Conservation (phyloP, 2,888 invertebrate genomes). For the Fissipunctia ypsillon region DNA sequence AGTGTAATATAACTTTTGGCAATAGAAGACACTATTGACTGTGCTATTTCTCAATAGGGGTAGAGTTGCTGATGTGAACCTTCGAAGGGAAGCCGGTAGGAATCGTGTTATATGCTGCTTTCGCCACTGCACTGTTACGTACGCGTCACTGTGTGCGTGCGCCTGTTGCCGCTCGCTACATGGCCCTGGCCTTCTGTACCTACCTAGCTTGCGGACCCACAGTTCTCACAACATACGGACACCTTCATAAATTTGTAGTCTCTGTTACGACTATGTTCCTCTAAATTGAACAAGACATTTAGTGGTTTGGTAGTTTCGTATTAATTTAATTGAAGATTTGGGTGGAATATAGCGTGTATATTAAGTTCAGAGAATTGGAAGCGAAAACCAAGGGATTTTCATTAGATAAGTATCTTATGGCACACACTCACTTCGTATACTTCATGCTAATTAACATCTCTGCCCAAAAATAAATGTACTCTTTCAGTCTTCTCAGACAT, state of each 20-base stretch:
- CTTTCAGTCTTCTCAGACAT: too few species aligned
- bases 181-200: conserved; percentile 1
- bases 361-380: background rate
- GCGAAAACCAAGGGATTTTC: background rate
- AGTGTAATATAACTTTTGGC: too few species aligned
- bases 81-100: too few species aligned
- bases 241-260: conserved; percentile 60
- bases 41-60: too few species aligned
- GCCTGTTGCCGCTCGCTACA: background rate
- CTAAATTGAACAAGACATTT: conserved; percentile 61
- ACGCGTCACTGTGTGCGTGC: background rate
- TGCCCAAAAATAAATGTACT: background rate
- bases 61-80: too few species aligned
- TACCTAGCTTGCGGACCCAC: background rate
- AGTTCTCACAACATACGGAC: conserved; percentile 34
- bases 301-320: conserved; percentile 43
- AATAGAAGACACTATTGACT: too few species aligned
- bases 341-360: background rate
- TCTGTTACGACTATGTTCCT: conserved; percentile 49
- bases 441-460: background rate
- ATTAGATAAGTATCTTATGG: background rate
- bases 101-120: too few species aligned
- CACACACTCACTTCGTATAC: background rate
- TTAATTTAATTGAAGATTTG: conserved; percentile 46
- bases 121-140: too few species aligned